These are phyloP conservation scores for Lutjanus argentimaculatus DNA, from an alignment of 2,797 vertebrate genomes.

Conservation along the genomic window DNA sequence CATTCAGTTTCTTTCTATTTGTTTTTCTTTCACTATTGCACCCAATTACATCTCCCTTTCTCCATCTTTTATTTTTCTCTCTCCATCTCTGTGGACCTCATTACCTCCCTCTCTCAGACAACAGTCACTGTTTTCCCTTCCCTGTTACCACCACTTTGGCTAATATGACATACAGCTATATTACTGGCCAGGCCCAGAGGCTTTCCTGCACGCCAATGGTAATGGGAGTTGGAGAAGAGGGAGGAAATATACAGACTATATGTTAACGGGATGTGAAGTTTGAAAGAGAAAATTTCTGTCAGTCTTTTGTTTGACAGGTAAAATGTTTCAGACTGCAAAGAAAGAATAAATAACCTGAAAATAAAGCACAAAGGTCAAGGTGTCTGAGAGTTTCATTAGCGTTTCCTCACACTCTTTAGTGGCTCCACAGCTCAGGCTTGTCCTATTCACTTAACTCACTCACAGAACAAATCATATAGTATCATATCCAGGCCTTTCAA, in stretches of 20 bases:
- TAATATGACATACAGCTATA: slow-evolving; percentile 42
- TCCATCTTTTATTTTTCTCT: not conserved
- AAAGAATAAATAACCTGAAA: slow-evolving; percentile 25
- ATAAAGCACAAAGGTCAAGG: slow-evolving; percentile 41
- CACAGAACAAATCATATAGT: not conserved
- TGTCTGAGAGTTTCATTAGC: slow-evolving; percentile 37
- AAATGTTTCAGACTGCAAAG: slow-evolving; percentile 14
- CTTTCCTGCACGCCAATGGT: slow-evolving; percentile 1
- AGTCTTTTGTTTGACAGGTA: slow-evolving; percentile 27
- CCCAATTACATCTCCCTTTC: not conserved
- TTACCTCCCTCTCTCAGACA: slow-evolving; percentile 48
- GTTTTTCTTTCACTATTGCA: slow-evolving; percentile 2
- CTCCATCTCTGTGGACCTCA: slow-evolving; percentile 58
- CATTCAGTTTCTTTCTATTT: slow-evolving; percentile 1
- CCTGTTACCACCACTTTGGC: slow-evolving; percentile 43
- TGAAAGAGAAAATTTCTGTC: not conserved
- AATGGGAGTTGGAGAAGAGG: not conserved
- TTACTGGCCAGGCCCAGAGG: slow-evolving; percentile 27
- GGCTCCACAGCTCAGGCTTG: not conserved
- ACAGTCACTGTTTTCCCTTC: slow-evolving; percentile 27
- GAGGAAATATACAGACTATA: not conserved
- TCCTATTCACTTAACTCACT: not conserved
- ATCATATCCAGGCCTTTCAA: not conserved
- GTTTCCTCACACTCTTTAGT: slow-evolving; percentile 10
- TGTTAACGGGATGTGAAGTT: slow-evolving; percentile 9